Evolutionary conservation across 2,888 invertebrate species (phyloP), one percentile per base, ranked within the genome.

Genomic region (Idaea aversata): DNA sequence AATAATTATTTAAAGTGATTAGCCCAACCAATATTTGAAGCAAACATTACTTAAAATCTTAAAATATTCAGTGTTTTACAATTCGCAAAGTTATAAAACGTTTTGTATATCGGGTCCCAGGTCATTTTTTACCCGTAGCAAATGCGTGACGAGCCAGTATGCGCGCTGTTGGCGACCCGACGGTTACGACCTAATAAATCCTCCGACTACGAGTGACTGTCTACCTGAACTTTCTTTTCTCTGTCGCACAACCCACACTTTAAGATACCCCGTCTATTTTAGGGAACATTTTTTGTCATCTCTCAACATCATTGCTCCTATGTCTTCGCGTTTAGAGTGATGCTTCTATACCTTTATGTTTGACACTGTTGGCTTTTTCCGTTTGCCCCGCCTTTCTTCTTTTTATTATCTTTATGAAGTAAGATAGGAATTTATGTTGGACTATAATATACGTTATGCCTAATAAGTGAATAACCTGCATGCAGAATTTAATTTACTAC

Each of bases 101-200:
- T 47, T 47, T 47, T 47, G 47, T 47, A 47, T 13, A 47, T 10
- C 47, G 47, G 47, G 47, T 10, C 47, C 10, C 47, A 47, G 47
- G 47, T 47, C 47, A 47, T 47, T 47, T 47, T 10, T 47, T 47
- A 47, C 47, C 47, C 47, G 47, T 47, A 47, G 75, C 72, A 72
- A 79, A 79, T 77, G 80, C 79, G 79, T 85, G 85, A 77, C 82
- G 83, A 81, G 59, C 34, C 34, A 16, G 81, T 78, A 68, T 71
- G 75, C 76, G 72, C 70, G 79, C 78, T 84, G 84, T 78, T 78
- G 85, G 80, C 87, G 88, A 86, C 89, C 87, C 87, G 79, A 83
- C 82, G 83, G 89, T 91, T 91, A 91, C 90, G 90, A 89, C 90
- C 91, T 88, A 91, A 91, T 91, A 91, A 91, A 91, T 91, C 90